Evolutionary conservation across 2,113 vertebrate genomes (phyloP).

Genomic region (Hypocryptadius cinnamomeus): DNA sequence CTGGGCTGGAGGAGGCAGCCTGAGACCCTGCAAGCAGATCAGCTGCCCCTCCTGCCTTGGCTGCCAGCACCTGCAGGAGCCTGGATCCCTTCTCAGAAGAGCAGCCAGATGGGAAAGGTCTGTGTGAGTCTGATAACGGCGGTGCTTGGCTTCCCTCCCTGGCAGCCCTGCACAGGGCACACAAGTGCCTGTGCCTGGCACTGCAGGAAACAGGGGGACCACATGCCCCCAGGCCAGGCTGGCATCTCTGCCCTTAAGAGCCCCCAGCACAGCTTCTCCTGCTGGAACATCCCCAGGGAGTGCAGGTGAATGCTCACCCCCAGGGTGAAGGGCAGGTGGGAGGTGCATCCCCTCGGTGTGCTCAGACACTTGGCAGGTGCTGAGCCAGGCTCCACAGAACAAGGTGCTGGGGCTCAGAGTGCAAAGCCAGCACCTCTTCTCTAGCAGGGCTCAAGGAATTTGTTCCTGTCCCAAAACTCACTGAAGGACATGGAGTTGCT

Average conservation of each 20-base stretch:
- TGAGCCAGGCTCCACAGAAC: neutral
- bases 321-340: rapidly evolving
- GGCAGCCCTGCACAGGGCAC: neutral
- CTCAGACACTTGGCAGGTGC: neutral
- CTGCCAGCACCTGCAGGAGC: neutral
- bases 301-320: neutral
- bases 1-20: neutral
- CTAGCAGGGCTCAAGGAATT: neutral
- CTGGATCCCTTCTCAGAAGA: neutral
- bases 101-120: conserved; percentile 25
- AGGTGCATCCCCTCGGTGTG: rapidly evolving
- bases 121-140: neutral
- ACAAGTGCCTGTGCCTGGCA: neutral
- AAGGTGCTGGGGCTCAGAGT: neutral
- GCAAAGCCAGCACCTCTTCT: neutral
- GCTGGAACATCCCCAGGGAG: neutral
- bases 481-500: neutral
- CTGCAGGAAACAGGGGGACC: neutral
- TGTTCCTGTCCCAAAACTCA: neutral
- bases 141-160: neutral
- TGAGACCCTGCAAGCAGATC: neutral
- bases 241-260: neutral
- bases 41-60: neutral
- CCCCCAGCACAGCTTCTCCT: neutral
- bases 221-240: rapidly evolving